phyloP scores from a whole-genome alignment of 2,113 vertebrate genomes.

The Brachypteracias leptosomus region DNA sequence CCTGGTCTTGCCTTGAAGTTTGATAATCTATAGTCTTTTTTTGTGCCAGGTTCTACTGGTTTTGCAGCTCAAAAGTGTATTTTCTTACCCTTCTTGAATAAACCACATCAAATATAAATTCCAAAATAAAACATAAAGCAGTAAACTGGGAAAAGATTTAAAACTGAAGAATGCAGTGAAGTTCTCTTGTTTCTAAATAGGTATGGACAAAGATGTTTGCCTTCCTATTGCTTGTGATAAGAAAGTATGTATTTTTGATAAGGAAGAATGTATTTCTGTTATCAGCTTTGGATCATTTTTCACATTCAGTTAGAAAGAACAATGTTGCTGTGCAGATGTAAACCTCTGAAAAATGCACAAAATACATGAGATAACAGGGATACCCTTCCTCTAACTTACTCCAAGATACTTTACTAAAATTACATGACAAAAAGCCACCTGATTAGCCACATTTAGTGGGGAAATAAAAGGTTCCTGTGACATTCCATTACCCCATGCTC shows the following conservation, averaged over 20 bases:
- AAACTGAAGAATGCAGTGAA: neutral
- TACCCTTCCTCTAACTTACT: neutral
- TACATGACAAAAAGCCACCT: constrained; percentile 11
- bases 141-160: neutral
- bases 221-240: constrained; percentile 36
- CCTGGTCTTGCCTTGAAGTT: neutral
- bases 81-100: neutral
- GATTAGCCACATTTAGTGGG: neutral
- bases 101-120: neutral
- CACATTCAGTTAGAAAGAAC: constrained; percentile 9
- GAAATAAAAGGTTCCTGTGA: neutral
- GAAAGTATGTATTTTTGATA: constrained; percentile 27
- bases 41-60: neutral
- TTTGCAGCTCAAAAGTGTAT: neutral
- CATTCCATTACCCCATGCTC: neutral
- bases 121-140: neutral
- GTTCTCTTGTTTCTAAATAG: neutral
- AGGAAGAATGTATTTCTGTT: constrained; percentile 24
- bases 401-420: constrained; percentile 26
- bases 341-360: constrained; percentile 17
- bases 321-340: neutral
- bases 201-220: neutral
- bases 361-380: constrained; percentile 50
- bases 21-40: neutral
- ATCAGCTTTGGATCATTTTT: constrained; percentile 35